Evolutionary conservation across 1,140 invertebrate genomes (phyloP), one percentile per base, ranked within the genome.

Genomic region (Grapholita molesta): DNA sequence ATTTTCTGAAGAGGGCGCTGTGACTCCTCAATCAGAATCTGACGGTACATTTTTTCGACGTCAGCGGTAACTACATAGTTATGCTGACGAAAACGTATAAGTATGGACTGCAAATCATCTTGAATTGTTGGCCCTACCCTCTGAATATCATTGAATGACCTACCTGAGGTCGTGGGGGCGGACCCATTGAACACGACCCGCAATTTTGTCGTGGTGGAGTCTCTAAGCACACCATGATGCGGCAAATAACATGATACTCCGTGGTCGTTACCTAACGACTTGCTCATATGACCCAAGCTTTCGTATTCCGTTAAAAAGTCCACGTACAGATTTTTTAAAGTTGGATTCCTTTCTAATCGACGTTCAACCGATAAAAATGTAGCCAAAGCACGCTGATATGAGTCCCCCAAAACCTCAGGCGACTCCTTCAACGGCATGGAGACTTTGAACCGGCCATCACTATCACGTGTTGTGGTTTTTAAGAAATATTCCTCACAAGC

Each of bases 31-130:
- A 90, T 64, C 23, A 67, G n/a, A 7, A 91, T 79, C 72, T 86
- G 82, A 2, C 84, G 66, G 64, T 85, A 92, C 83, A 91, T 89
- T 72, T 87, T 81, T 12, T 68, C 68, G 6, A 89, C 77, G 70
- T 91, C 87, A 1, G 74, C 78, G 4, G 74, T 70, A 23, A 92
- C 28, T 23, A 55, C 53, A 55, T 75, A 73, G 15, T 24, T 30
- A 74, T 83, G 73, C 32, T 61, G 55, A 66, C 85, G 65, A 71
- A 89, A 90, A 4, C 83, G 68, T 0, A 87, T 8, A 12, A 91
- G 15, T 65, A 88, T 75, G 9, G 70, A 66, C 32, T 78, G 70
- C 6, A 91, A 32, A 52, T 90, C 81, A 15, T 80, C 71, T 42
- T 86, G 83, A 0, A 92, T 52, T 24, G 78, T 80, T 1, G 86